Conservation (phyloP, 1,140 invertebrate genomes). For the Chrysoperla carnea region DNA sequence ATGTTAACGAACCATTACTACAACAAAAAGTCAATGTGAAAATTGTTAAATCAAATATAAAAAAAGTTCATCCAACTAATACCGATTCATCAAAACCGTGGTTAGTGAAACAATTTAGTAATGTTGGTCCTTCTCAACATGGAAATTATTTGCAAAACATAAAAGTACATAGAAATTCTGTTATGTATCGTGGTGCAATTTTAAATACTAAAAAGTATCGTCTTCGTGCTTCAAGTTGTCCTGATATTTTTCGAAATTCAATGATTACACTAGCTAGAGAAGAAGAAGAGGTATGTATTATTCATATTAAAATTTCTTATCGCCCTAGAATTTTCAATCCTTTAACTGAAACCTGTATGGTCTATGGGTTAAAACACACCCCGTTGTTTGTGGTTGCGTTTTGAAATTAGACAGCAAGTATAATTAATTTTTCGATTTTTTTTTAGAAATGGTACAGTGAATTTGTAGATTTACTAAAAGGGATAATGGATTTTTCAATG, state of each 20-base stretch:
- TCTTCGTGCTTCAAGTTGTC: slow-evolving; percentile 71
- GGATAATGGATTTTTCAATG: slow-evolving; percentile 63
- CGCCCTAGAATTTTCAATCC: too few species aligned
- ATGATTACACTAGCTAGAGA: slow-evolving; percentile 69
- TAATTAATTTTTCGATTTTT: slow-evolving; percentile 5
- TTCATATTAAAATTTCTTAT: slow-evolving; percentile 3
- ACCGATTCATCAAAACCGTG: slow-evolving; percentile 17
- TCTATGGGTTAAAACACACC: too few species aligned
- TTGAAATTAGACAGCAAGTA: too few species aligned
- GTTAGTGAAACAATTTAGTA: slow-evolving; percentile 31
- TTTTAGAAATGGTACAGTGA: slow-evolving; percentile 61
- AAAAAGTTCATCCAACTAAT: background rate
- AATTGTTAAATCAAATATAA: background rate
- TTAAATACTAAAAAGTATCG: slow-evolving; percentile 63
- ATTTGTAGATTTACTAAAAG: slow-evolving; percentile 45
- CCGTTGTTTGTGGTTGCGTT: too few species aligned
- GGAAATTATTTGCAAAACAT: slow-evolving; percentile 52
- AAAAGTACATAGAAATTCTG: slow-evolving; percentile 55
- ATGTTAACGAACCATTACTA: slow-evolving; percentile 4
- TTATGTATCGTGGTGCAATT: slow-evolving; percentile 69
- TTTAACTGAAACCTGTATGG: too few species aligned
- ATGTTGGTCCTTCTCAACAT: slow-evolving; percentile 15
- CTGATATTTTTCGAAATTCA: slow-evolving; percentile 77
- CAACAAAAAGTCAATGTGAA: slow-evolving; percentile 2
- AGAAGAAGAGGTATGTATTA: slow-evolving; percentile 39